Evolutionary conservation across 2,113 vertebrate genomes (phyloP).

Genomic region (Thamnophis sirtalis): DNA sequence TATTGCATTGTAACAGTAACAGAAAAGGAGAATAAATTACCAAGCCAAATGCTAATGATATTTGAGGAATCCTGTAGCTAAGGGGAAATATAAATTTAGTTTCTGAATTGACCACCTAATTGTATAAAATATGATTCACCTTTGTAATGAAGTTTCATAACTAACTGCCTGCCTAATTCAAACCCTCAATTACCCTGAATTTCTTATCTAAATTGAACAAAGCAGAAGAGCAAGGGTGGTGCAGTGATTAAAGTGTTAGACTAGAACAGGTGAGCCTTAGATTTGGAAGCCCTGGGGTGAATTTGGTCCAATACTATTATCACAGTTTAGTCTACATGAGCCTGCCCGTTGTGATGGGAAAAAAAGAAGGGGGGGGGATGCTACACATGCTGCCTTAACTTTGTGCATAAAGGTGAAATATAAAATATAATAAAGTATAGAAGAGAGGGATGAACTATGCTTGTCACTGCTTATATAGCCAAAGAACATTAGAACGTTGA

Average conservation of each 20-base stretch:
- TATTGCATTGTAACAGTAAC: not conserved
- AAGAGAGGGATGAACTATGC: constrained; percentile 1
- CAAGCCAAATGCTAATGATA: not conserved
- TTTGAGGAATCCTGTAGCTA: constrained; percentile 8
- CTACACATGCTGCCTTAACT: not conserved
- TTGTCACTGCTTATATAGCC: too few species aligned
- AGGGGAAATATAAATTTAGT: constrained; percentile 6
- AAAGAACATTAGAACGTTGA: not conserved
- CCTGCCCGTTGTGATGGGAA: not conserved
- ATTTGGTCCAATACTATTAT: not conserved
- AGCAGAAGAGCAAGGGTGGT: constrained; percentile 10
- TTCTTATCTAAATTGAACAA: constrained; percentile 34
- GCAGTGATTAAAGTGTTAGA: not conserved
- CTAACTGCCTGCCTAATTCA: constrained; percentile 48
- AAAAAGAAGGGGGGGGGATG: not conserved
- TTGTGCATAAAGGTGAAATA: not conserved
- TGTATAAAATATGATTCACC: not conserved
- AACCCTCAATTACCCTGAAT: constrained; percentile 33
- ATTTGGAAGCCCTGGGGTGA: not conserved
- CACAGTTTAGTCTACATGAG: not conserved
- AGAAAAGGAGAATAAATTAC: not conserved
- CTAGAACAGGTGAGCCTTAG: not conserved
- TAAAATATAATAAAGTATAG: not conserved
- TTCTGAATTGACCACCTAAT: constrained; percentile 18
- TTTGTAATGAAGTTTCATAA: constrained; percentile 40